These are phyloP conservation scores for Nyctibius bracteatus DNA, from an alignment of 2,113 vertebrate species.

Conservation along the genomic window DNA sequence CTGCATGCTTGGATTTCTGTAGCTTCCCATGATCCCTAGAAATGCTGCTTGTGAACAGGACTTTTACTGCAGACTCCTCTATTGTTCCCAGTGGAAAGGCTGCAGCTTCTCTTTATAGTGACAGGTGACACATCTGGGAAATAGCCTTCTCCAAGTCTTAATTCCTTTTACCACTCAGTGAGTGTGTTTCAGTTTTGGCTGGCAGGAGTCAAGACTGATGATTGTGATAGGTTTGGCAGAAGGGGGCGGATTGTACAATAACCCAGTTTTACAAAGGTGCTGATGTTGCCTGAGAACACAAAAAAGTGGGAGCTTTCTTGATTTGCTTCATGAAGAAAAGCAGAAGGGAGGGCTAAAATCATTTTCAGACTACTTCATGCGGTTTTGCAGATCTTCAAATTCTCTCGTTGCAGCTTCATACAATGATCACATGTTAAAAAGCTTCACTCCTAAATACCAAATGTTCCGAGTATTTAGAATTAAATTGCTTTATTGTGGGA, in stretches of 20 bases:
- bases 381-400: neutral
- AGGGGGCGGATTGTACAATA: neutral
- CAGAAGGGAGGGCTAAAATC: neutral
- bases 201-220: neutral
- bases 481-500: neutral
- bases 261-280: neutral
- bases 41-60: neutral
- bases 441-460: neutral
- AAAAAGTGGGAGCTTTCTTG: neutral
- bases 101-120: neutral
- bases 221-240: neutral
- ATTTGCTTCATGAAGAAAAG: neutral
- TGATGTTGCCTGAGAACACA: neutral
- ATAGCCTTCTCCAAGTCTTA: neutral
- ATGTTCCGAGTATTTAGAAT: neutral
- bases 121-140: neutral
- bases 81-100: neutral
- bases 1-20: neutral
- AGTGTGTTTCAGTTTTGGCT: neutral
- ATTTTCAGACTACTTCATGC: neutral
- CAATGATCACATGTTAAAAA: neutral
- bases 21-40: neutral
- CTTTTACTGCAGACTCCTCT: neutral
- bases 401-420: neutral
- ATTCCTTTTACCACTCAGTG: neutral